phyloP scores from a whole-genome alignment of 92 coral and sea anemone genomes.

The Virgularia gustaviana region DNA sequence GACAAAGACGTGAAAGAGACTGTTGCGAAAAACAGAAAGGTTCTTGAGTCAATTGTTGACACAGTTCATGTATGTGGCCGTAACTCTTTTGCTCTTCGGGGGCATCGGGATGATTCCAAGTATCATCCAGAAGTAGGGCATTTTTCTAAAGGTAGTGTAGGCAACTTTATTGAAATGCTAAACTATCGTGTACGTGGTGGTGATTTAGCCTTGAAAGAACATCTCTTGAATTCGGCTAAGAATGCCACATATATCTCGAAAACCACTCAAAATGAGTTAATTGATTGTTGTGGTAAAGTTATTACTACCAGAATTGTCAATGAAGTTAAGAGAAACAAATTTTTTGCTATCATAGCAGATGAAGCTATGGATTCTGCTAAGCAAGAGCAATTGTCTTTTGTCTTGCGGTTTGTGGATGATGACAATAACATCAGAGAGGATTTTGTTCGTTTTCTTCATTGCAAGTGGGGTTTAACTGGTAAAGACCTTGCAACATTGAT shows the following conservation, averaged over 20 bases:
- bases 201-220: constrained; percentile 16
- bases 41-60: not conserved
- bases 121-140: constrained; percentile 18
- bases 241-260: constrained; percentile 23
- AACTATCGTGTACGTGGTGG: constrained; percentile 36
- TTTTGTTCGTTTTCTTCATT: constrained; percentile 7
- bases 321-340: not conserved
- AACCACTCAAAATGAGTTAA: no score
- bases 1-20: not conserved
- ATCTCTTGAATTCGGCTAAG: constrained; percentile 16
- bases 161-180: constrained; percentile 27
- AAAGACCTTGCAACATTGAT: not conserved
- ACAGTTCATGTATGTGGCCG: not conserved
- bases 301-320: not conserved
- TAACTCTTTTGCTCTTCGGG: not conserved
- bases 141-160: not conserved
- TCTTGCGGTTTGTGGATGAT: constrained; percentile 3
- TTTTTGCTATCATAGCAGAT: not conserved
- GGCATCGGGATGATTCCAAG: constrained; percentile 7
- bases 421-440: constrained; percentile 18
- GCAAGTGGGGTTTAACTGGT: constrained; percentile 28
- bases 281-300: not conserved
- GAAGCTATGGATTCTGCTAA: no score
- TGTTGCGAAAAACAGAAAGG: not conserved
- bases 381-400: constrained; percentile 2